Evolutionary conservation across 2,113 vertebrate species (phyloP).

Genomic region (Ardeotis arabs): DNA sequence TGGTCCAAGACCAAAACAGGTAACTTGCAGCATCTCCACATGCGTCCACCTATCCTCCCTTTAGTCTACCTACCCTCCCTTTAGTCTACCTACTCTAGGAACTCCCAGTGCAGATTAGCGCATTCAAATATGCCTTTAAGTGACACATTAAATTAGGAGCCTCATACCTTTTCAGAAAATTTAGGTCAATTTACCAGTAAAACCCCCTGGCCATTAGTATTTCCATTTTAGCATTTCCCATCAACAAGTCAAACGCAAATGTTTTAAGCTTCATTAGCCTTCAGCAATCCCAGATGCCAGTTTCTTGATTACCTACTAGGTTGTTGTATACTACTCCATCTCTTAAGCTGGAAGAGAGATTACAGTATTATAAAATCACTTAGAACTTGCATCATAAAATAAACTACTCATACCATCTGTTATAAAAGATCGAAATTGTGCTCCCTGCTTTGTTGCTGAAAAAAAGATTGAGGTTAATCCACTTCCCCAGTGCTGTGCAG

Average conservation of each 20-base stretch:
- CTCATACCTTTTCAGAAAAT: neutral
- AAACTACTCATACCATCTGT: constrained; percentile 2
- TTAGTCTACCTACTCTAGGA: neutral
- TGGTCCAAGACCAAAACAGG: neutral
- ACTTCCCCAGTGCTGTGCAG: neutral
- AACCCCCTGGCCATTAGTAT: neutral
- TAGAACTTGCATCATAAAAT: constrained; percentile 18
- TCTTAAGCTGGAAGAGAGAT: neutral
- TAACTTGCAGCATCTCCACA: neutral
- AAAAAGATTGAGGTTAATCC: neutral
- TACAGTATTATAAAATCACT: constrained; percentile 8
- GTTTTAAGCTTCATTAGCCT: constrained; percentile 9
- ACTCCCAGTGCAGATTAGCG: neutral
- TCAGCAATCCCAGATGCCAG: constrained; percentile 1
- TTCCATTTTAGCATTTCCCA: neutral
- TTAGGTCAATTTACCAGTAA: neutral
- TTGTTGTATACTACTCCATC: neutral
- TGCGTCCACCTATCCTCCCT: neutral
- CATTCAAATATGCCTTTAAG: neutral
- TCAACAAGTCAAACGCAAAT: neutral
- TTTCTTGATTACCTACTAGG: neutral
- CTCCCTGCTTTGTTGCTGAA: neutral
- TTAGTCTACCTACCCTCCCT: neutral
- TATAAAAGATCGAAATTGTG: neutral
- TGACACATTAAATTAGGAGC: neutral